A percentile compares a stretch with the other conserved stretches of the same genome.
Evolutionary conservation across 1,140 invertebrate genomes (phyloP).

Genomic region (Panonychus citri): DNA sequence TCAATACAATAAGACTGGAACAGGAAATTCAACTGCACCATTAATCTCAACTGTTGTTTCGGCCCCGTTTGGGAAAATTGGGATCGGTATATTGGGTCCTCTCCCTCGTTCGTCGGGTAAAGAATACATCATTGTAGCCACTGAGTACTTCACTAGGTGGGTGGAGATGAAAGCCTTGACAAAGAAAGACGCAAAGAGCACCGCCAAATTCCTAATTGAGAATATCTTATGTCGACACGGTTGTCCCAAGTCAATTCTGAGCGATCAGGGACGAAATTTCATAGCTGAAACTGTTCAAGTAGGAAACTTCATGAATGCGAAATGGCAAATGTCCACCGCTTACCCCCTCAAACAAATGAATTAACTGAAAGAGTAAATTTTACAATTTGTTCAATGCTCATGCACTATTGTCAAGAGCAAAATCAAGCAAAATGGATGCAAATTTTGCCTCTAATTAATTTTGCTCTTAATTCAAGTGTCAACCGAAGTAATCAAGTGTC

Average conservation of each 20-base stretch:
- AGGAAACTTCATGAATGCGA: not conserved
- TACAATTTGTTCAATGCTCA: not conserved
- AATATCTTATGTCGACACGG: not conserved
- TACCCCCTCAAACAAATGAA: constrained; percentile 13
- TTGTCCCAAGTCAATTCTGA: not conserved
- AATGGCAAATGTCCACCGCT: not conserved
- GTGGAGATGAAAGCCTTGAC: not conserved
- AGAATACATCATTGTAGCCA: not conserved
- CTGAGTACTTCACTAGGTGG: not conserved
- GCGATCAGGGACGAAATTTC: not conserved
- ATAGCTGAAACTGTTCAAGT: not conserved
- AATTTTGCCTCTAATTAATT: not conserved
- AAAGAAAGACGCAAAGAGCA: not conserved
- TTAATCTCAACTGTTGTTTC: not conserved
- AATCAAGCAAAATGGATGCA: not conserved
- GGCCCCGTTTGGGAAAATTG: not conserved
- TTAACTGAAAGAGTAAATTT: constrained; percentile 6
- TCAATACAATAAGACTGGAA: not conserved
- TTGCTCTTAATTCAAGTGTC: not conserved
- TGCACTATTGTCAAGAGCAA: not conserved
- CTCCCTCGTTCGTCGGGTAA: not conserved
- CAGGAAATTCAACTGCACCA: not conserved
- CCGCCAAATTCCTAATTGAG: not conserved
- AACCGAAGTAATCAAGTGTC: too few species aligned
- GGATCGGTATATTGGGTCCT: not conserved